Evolutionary conservation across 2,888 invertebrate species (phyloP).

Genomic region (Stramonita haemastoma): DNA sequence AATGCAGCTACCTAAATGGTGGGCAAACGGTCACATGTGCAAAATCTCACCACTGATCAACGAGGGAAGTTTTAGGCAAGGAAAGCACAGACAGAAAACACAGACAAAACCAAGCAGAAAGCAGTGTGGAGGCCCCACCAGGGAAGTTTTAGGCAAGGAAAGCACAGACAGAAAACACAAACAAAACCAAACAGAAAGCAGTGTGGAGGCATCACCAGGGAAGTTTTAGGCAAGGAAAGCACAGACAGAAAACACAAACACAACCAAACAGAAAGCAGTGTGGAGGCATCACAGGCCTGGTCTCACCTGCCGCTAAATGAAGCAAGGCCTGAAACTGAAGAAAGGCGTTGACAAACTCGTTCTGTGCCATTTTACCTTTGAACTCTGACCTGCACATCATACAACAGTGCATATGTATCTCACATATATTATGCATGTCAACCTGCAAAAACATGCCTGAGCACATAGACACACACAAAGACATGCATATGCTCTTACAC

Average conservation of each 20-base stretch:
- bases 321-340: conserved; percentile 82
- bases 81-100: too few relatives aligned
- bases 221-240: neutral
- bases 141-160: neutral
- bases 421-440: neutral
- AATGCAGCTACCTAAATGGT: too few relatives aligned
- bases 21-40: too few relatives aligned
- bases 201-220: neutral
- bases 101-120: neutral
- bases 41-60: neutral
- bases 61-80: neutral
- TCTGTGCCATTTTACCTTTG: conserved; percentile 81
- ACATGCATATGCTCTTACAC: neutral
- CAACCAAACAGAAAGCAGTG: neutral
- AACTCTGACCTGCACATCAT: conserved; percentile 58
- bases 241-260: too few relatives aligned
- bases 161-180: too few relatives aligned
- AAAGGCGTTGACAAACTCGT: conserved; percentile 80
- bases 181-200: neutral
- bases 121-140: neutral
- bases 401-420: neutral
- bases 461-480: neutral
- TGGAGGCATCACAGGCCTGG: neutral
- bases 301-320: conserved; percentile 77
- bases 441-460: neutral